Conservation (phyloP, 2,113 vertebrate species). For the Pygoscelis adeliae region DNA sequence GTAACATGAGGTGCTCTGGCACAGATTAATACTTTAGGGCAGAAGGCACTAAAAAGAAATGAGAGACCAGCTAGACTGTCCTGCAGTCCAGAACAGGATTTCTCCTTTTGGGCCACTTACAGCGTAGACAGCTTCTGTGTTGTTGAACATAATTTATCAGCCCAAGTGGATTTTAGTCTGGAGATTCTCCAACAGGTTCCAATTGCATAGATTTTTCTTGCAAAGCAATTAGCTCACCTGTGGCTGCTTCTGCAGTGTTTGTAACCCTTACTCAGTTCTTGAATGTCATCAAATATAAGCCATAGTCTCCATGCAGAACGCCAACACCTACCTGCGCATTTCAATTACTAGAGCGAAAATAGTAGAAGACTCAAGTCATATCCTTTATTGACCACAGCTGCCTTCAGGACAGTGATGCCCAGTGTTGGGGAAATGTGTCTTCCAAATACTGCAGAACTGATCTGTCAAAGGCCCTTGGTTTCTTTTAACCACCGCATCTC, state of each 20-base stretch:
- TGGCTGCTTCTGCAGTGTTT: neutral
- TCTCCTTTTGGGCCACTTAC: neutral
- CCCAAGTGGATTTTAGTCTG: neutral
- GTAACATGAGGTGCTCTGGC: neutral
- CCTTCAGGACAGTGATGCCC: neutral
- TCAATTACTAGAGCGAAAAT: neutral
- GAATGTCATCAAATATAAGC: neutral
- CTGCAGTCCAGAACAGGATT: neutral
- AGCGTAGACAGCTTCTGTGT: neutral
- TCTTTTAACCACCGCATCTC: neutral
- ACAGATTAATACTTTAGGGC: neutral
- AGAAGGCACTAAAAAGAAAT: neutral
- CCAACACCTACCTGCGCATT: neutral
- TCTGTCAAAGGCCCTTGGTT: neutral
- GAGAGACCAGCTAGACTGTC: neutral
- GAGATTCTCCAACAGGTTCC: neutral
- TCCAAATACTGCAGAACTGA: neutral
- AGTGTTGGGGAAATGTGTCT: neutral
- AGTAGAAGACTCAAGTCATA: neutral
- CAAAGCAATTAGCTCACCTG: neutral
- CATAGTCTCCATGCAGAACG: neutral
- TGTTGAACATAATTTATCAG: neutral
- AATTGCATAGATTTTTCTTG: neutral
- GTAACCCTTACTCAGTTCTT: neutral
- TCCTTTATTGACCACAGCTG: neutral